phyloP scores from a whole-genome alignment of 2,113 vertebrate genomes.

The Pangasianodon hypophthalmus region DNA sequence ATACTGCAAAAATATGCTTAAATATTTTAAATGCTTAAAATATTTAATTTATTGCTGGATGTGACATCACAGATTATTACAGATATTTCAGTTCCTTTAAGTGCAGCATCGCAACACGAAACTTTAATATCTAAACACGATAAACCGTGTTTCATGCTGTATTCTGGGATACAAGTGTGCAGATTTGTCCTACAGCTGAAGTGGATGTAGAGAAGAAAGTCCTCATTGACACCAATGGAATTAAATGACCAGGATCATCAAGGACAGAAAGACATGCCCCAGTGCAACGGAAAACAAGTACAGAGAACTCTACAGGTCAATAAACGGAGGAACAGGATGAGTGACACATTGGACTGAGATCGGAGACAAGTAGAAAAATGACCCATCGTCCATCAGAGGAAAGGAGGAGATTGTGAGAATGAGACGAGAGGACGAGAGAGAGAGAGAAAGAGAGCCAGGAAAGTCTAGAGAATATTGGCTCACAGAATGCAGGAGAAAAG shows the following conservation, averaged over 20 bases:
- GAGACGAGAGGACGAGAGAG: neutral
- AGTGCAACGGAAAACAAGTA: neutral
- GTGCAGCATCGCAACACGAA: neutral
- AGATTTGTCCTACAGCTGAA: neutral
- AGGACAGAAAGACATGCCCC: neutral
- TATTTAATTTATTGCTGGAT: neutral
- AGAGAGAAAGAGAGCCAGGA: neutral
- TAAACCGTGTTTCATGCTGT: neutral
- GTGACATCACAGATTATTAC: too few relatives aligned
- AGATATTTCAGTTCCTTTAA: too few relatives aligned
- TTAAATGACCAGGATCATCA: neutral
- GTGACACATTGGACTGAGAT: neutral
- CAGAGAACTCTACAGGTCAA: neutral
- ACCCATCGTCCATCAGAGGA: neutral
- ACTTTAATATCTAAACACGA: neutral
- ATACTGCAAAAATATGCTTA: too few relatives aligned
- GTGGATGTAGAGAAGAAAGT: neutral
- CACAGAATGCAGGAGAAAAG: neutral
- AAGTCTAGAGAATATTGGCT: neutral
- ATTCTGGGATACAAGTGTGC: neutral
- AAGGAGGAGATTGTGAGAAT: neutral
- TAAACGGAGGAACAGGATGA: neutral
- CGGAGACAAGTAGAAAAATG: neutral
- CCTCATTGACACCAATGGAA: neutral
- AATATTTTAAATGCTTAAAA: neutral